Percentiles rank a stretch among this genome's conserved stretches.
Conservation (phyloP, 2,113 vertebrate genomes). For the Cyprinodon brontotheroides region DNA sequence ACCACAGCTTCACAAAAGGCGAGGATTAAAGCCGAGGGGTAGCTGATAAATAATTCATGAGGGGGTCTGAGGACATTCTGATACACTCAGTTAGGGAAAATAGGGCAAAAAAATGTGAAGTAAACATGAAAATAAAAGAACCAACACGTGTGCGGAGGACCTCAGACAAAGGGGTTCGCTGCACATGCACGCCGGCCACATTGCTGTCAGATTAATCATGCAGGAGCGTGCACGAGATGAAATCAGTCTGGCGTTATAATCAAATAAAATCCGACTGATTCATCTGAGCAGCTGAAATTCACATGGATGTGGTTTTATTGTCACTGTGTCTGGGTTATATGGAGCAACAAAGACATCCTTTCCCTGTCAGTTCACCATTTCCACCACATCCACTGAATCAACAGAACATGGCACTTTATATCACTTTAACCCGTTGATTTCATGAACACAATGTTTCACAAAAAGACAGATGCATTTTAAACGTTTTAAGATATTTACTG, state of each 20-base stretch:
- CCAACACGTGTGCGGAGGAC: background rate
- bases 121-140: conserved; percentile 32
- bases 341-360: background rate
- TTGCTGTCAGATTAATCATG: conserved; percentile 55
- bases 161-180: conserved; percentile 47
- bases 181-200: conserved; percentile 18
- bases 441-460: background rate
- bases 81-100: conserved; percentile 46
- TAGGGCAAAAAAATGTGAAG: background rate
- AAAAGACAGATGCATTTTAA: no score
- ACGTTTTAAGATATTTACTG: background rate
- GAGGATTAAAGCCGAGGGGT: conserved; percentile 64
- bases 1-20: conserved; percentile 70
- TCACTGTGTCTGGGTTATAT: background rate
- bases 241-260: conserved; percentile 59
- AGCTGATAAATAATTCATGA: conserved; percentile 74
- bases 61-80: conserved; percentile 67
- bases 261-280: conserved; percentile 52
- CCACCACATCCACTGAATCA: background rate
- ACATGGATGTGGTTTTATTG: conserved; percentile 1
- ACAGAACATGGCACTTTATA: background rate
- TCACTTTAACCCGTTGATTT: background rate
- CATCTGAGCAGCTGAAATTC: conserved; percentile 16
- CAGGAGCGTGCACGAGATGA: conserved; percentile 33
- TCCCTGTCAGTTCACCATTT: background rate